These are phyloP conservation scores for Drosophila arawakana DNA, from an alignment of 1,140 invertebrate species.

Conservation along the genomic window DNA sequence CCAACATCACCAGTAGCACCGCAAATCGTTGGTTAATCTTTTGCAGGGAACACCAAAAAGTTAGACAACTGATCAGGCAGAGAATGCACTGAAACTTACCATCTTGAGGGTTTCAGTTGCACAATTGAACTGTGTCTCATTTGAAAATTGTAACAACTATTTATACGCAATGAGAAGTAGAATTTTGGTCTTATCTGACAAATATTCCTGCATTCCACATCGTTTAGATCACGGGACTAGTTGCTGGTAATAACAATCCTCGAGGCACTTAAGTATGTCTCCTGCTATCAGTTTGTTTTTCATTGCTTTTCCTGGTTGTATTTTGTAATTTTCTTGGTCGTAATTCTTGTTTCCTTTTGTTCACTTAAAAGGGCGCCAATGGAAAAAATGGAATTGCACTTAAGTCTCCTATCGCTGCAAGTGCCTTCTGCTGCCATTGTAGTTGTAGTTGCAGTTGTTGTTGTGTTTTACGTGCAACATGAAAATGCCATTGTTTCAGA, in stretches of 20 bases:
- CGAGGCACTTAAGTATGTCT: constrained; percentile 18
- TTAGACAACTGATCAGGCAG: constrained; percentile 13
- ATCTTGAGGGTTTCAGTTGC: constrained; percentile 56
- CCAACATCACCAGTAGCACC: constrained; percentile 30
- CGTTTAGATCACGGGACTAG: constrained; percentile 42
- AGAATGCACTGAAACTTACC: constrained; percentile 53
- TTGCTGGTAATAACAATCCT: constrained; percentile 20
- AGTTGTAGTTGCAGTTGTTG: constrained; percentile 17
- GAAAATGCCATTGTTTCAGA: constrained; percentile 78
- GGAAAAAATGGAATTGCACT: constrained; percentile 73
- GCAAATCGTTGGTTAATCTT: constrained; percentile 52
- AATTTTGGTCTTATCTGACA: constrained; percentile 9
- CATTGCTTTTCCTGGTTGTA: constrained; percentile 30
- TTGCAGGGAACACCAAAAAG: neutral
- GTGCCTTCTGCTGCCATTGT: constrained; percentile 29
- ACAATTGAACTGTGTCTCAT: constrained; percentile 62
- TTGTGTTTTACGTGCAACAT: constrained; percentile 67
- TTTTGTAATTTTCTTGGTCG: constrained; percentile 36
- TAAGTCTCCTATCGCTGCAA: constrained; percentile 66
- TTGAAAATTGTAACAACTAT: constrained; percentile 14
- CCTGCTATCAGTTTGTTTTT: constrained; percentile 17
- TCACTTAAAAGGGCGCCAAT: constrained; percentile 71
- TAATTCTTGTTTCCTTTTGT: constrained; percentile 32
- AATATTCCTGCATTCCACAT: constrained; percentile 2
- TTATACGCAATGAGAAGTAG: constrained; percentile 47